Evolutionary conservation across 2,888 invertebrate species (phyloP), one percentile per base, ranked within the genome.

Genomic region (Tenthredo amoena): DNA sequence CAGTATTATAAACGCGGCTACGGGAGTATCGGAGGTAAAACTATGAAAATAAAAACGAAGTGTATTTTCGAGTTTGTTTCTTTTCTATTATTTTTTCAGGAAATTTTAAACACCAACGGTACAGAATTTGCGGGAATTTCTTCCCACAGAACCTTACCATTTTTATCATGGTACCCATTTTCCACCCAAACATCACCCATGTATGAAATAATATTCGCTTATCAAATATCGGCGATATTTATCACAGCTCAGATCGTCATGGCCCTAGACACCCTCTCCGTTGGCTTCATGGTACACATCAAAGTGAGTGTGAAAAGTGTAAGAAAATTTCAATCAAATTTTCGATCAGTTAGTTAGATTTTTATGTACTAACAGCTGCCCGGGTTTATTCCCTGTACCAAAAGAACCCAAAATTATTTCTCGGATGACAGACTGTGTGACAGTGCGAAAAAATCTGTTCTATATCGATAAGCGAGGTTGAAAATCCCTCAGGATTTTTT

Each of bases 131-230:
- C 26, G 0, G 18, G 34, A 31, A 40, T 26, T 76, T 26, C 1
- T 47, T 1, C 7, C 0, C 76, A 21, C 10, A 77, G 77, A 55
- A 9, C 5, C 4, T 7, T 77, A 15, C 77, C 77, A 18, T 77
- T 50, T 26, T 7, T n/a, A 9, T 77, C 77, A 1, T 77, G 77
- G 77, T 77, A 77, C 10, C 77, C 77, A 31, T 77, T 77, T 55
- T 55, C 77, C 9, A 77, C 55, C 12, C 2, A 77, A 55, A 34
- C 15, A 77, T 77, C 77, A n/a, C 77, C 77, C n/a, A 50, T 18
- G 31, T 50, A 77, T 34, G 77, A 77, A 77, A 15, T 77, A 26
- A 31, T 34, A 77, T 77, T 77, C 77, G 7, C n/a, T 5, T 77
- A 77, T 55, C 77, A 77, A 55, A 47, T 77, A 50, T 6, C 18